phyloP scores from a whole-genome alignment of 2,113 vertebrate species.

The Oenanthe oenanthe region DNA sequence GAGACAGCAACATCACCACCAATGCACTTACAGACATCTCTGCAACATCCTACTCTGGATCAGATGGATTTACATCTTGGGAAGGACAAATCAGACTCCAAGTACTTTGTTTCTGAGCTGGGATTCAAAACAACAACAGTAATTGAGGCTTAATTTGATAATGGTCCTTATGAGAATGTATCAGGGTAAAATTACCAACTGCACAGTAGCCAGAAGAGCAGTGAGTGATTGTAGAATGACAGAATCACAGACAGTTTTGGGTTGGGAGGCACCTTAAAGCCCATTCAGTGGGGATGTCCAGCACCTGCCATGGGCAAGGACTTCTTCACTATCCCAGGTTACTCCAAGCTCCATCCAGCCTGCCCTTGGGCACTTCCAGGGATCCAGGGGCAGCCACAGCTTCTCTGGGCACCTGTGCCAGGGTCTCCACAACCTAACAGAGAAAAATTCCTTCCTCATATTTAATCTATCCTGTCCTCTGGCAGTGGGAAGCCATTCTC shows the following conservation, averaged over 20 bases:
- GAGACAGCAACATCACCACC: not conserved
- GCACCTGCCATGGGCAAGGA: not conserved
- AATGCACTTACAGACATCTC: not conserved
- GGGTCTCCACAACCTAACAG: fast-evolving
- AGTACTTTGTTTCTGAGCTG: not conserved
- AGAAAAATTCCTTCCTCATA: fast-evolving
- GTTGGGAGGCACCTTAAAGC: not conserved
- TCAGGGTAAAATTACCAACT: not conserved
- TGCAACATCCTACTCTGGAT: not conserved
- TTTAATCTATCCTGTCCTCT: fast-evolving
- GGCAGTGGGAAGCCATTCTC: not conserved
- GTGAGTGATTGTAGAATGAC: fast-evolving
- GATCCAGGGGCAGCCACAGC: not conserved
- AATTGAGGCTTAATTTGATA: not conserved
- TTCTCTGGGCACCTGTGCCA: not conserved
- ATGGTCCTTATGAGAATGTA: not conserved
- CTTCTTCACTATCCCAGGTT: fast-evolving
- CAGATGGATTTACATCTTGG: not conserved
- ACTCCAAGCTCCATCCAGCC: fast-evolving
- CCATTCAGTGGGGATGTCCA: fast-evolving
- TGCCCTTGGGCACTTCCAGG: not conserved
- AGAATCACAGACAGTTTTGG: not conserved
- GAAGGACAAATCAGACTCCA: not conserved
- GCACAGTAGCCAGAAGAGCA: not conserved
- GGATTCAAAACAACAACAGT: not conserved